These are phyloP conservation scores for Tricholaema leucomelas DNA, from an alignment of 2,113 vertebrate species.

Conservation along the genomic window DNA sequence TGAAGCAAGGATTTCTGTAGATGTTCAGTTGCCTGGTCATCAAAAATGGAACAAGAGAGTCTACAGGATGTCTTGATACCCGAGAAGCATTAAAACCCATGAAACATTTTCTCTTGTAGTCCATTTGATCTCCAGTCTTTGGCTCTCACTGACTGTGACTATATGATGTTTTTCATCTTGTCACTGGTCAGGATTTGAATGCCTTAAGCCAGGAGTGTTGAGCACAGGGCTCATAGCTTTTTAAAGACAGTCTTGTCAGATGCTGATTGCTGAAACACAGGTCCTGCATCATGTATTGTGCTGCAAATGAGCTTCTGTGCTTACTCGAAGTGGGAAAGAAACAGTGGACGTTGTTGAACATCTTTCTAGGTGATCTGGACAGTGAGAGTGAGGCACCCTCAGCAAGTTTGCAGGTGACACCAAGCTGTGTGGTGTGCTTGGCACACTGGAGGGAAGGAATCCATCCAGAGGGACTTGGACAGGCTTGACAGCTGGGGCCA, in stretches of 20 bases:
- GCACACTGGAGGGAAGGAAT: too few relatives aligned
- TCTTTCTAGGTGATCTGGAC: too few relatives aligned
- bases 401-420: too few relatives aligned
- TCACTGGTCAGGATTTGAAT: neutral
- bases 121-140: neutral
- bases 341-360: neutral
- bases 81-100: neutral
- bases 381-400: too few relatives aligned
- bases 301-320: neutral
- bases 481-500: too few relatives aligned
- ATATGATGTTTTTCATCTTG: neutral
- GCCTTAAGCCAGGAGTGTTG: neutral
- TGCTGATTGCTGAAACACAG: neutral
- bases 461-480: too few relatives aligned
- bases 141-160: neutral
- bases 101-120: neutral
- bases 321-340: neutral
- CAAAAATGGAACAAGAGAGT: neutral
- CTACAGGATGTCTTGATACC: neutral
- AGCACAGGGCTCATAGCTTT: neutral
- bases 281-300: neutral
- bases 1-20: neutral
- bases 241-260: neutral
- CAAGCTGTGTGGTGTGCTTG: too few relatives aligned
- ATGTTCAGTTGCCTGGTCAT: neutral